phyloP scores from a whole-genome alignment of 2,113 vertebrate species.

The Heterotis niloticus region DNA sequence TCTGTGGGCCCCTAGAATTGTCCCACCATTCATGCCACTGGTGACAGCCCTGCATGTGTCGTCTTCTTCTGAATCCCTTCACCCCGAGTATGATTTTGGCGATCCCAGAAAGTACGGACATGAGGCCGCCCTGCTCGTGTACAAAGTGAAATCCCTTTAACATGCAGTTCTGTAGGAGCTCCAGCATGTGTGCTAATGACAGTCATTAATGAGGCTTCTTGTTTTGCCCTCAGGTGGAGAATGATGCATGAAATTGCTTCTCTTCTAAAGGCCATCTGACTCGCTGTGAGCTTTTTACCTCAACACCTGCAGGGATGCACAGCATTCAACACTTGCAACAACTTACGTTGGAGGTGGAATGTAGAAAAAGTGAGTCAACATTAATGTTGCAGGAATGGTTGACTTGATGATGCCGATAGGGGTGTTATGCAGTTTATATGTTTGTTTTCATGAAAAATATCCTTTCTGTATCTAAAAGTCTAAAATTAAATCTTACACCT shows the following conservation, averaged over 20 bases:
- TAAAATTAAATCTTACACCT: too few relatives aligned
- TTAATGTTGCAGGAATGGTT: background rate
- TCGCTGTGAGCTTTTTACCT: background rate
- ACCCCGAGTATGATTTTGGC: too few relatives aligned
- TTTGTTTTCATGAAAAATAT: too few relatives aligned
- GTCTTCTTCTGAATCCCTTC: too few relatives aligned
- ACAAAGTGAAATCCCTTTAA: too few relatives aligned
- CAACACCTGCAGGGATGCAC: background rate
- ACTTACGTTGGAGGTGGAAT: background rate
- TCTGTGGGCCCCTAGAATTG: too few relatives aligned
- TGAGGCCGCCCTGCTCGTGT: too few relatives aligned
- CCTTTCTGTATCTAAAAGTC: too few relatives aligned
- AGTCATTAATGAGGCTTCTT: background rate
- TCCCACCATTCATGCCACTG: too few relatives aligned
- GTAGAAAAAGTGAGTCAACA: background rate
- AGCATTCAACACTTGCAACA: background rate
- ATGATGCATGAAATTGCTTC: conserved; percentile 19
- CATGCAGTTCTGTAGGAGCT: background rate
- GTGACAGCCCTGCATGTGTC: too few relatives aligned
- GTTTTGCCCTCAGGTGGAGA: background rate
- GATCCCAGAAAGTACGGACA: too few relatives aligned
- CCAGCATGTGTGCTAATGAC: background rate
- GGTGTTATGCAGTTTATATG: background rate
- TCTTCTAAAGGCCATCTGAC: background rate
- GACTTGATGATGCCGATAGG: too few relatives aligned